Base-by-base conservation (phyloP, 2,888 invertebrate species). In the Boloria selene region DNA sequence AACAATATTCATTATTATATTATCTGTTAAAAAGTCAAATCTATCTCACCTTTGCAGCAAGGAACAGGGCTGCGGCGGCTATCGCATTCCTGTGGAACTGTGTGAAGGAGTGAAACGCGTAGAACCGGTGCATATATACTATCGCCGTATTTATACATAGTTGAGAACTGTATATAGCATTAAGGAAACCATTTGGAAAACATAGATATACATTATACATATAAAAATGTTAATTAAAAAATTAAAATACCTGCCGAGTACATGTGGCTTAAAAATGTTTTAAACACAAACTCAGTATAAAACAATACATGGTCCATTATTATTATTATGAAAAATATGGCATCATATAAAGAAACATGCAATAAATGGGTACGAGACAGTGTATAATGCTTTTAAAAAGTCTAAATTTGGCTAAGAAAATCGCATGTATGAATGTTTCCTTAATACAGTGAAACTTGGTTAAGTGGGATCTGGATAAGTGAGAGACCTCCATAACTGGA, bases 51-150 rank as follows among this genome's bases (percentile, higher is more conserved):
- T 99, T 99, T 71, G 99, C 99, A 69, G 99, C 98, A 75, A 99
- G 93, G 89, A 99, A 99, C 60, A 99, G 93, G 63, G 98, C 96
- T 4, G 99, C 98, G 4, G 98, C 96, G 13, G 98, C 98, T 85
- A 99, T 97, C 63, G 97, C 95, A 88, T 98, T 97, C 85, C 98
- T 95, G 90, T 98, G 97, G 87, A 99, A 99, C 85, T 97, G 96
- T 61, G 97, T 95, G 92, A 99, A 98, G 16, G 99, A 98, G 86
- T 99, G 99, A 93, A 98, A 98, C 92, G 99, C 98, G 92, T 98
- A 99, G 93, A 99, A 99, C 65, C 99, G 95, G 91, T 99, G 99
- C 98, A 99, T 98, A 83, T 99, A 99, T 65, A 99, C 99, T 81
- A 99, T 99, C 44, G 99, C 99, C 70, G 99, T 99, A 92, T 99